Evolutionary conservation across 2,797 vertebrate genomes (phyloP).

Genomic region (Dromococcyx pavoninus): DNA sequence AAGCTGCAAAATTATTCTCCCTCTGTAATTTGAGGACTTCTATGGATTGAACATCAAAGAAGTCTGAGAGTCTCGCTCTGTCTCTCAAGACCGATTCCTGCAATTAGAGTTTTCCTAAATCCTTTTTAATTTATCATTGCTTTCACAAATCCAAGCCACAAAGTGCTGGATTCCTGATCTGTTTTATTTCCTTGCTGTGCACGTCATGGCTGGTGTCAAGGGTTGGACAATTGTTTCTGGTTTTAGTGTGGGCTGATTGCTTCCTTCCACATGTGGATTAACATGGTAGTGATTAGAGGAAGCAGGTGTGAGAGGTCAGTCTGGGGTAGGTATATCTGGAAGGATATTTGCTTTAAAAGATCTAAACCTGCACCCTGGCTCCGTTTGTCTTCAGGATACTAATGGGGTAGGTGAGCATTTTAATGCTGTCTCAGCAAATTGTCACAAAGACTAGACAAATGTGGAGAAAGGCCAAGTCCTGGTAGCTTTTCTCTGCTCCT

Average conservation of each 20-base stretch:
- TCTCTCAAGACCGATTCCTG: constrained; percentile 65
- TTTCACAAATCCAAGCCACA: constrained; percentile 49
- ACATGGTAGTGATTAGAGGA: neutral
- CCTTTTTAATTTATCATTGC: constrained; percentile 63
- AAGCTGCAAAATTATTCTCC: constrained; percentile 70
- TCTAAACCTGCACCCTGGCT: neutral
- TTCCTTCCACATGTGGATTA: neutral
- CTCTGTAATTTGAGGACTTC: constrained; percentile 68
- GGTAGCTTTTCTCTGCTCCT: neutral
- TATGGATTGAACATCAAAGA: constrained; percentile 71
- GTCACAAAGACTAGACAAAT: neutral
- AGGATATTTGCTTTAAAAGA: neutral
- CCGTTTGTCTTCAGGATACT: neutral
- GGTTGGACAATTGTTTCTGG: neutral
- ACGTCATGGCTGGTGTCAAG: neutral
- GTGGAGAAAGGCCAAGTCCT: neutral
- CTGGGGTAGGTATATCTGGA: neutral
- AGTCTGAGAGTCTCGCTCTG: constrained; percentile 21
- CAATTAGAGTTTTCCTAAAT: constrained; percentile 66
- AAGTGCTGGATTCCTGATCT: neutral
- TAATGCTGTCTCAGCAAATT: neutral
- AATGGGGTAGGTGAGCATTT: neutral
- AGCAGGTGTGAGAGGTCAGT: neutral
- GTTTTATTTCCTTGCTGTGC: neutral
- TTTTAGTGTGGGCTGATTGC: neutral